Conservation (phyloP, 2,113 vertebrate species). For the Narcine bancroftii region DNA sequence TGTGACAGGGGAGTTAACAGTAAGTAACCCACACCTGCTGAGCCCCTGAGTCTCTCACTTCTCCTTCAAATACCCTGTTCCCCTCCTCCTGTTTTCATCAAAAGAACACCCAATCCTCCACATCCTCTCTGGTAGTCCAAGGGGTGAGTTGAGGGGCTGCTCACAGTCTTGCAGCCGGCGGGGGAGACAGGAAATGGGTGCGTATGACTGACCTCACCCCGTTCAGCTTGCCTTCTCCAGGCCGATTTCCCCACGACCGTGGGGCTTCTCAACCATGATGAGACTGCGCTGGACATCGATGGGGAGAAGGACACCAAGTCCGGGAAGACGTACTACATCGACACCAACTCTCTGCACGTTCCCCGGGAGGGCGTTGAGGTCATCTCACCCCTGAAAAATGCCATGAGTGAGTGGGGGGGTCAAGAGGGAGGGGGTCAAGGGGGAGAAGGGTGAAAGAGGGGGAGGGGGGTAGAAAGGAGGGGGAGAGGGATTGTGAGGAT, state of each 20-base stretch:
- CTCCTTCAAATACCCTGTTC: too few species aligned
- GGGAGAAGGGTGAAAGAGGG: too few species aligned
- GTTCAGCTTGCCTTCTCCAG: constrained; percentile 47
- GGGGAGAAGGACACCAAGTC: constrained; percentile 84
- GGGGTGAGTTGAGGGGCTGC: too few species aligned
- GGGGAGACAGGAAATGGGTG: too few species aligned
- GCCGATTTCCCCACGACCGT: constrained; percentile 96
- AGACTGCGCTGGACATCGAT: constrained; percentile 88
- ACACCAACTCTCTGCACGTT: constrained; percentile 89
- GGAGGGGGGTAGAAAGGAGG: too few species aligned
- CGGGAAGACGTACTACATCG: constrained; percentile 87
- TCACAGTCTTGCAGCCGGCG: too few species aligned
- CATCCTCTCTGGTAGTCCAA: neutral
- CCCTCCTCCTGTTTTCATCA: neutral
- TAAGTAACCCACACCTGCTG: too few species aligned
- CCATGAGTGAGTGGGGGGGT: constrained; percentile 76
- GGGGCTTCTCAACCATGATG: constrained; percentile 87
- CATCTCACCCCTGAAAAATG: constrained; percentile 93
- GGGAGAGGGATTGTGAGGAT: too few species aligned
- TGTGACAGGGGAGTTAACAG: too few species aligned
- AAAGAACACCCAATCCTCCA: neutral
- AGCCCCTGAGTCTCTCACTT: too few species aligned
- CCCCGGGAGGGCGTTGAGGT: constrained; percentile 92
- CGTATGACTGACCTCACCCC: neutral
- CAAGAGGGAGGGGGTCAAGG: too few species aligned